phyloP scores from a whole-genome alignment of 1,140 invertebrate species.

The Zaprionus nigranus region DNA sequence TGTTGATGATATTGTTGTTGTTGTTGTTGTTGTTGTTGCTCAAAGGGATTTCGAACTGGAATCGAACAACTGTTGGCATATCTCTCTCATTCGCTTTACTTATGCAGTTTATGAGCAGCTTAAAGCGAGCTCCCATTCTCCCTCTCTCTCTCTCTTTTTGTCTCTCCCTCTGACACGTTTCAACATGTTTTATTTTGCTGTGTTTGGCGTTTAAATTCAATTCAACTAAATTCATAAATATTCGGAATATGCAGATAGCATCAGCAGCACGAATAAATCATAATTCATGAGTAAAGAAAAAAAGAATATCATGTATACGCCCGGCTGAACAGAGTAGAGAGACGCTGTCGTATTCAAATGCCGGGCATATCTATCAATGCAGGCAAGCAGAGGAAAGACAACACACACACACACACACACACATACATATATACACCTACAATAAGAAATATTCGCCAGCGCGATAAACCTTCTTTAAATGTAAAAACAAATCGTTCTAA shows the following conservation, averaged over 20 bases:
- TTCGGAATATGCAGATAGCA: constrained; percentile 15
- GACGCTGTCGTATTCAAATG: constrained; percentile 11
- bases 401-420: not conserved
- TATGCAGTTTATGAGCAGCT: constrained; percentile 11
- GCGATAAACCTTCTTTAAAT: constrained; percentile 15
- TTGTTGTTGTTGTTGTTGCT: not conserved
- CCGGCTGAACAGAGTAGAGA: constrained; percentile 13
- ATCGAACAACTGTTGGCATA: constrained; percentile 14
- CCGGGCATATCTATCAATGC: constrained; percentile 25
- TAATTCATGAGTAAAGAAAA: not conserved
- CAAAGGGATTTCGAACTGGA: constrained; percentile 6
- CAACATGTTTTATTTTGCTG: not conserved
- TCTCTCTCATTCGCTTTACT: not conserved
- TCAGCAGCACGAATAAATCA: constrained; percentile 19
- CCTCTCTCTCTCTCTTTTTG: not conserved
- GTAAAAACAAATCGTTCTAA: constrained; percentile 6
- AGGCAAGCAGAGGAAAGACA: not conserved
- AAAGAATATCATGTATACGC: constrained; percentile 34
- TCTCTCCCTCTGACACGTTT: not conserved
- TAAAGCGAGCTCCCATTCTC: not conserved
- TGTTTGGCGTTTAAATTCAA: not conserved
- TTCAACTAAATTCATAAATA: constrained; percentile 6
- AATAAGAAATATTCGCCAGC: not conserved
- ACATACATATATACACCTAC: not conserved
- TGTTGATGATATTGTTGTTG: not conserved